Conservation (phyloP, 2,888 invertebrate genomes). For the Ctena decussata region DNA sequence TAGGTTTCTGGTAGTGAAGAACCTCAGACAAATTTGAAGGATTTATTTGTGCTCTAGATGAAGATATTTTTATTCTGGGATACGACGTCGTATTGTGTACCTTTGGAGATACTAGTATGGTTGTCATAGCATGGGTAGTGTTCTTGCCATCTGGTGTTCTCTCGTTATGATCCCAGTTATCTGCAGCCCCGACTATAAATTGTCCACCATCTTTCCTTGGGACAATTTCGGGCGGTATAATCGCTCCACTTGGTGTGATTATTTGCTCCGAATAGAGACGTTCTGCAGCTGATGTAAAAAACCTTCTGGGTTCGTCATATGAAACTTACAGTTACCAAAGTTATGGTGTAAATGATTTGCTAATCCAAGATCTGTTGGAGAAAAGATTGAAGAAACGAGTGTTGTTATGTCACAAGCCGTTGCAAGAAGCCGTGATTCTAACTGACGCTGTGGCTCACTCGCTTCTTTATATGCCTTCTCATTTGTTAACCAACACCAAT, state of each 20-base stretch:
- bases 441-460: background rate
- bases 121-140: background rate
- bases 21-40: background rate
- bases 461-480: background rate
- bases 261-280: background rate
- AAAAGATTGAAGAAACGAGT: background rate
- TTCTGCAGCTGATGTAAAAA: background rate
- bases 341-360: background rate
- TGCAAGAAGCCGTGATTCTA: background rate
- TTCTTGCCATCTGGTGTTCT: background rate
- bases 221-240: background rate
- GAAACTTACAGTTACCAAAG: background rate
- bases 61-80: background rate
- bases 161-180: conserved; percentile 1
- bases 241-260: background rate
- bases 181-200: background rate
- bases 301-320: background rate
- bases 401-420: background rate
- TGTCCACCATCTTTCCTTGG: background rate
- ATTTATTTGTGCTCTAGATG: background rate
- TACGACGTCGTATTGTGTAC: background rate
- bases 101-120: background rate
- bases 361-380: background rate
- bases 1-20: background rate
- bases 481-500: background rate